Conservation (phyloP, 2,797 vertebrate genomes). For the Onychomys torridus region DNA sequence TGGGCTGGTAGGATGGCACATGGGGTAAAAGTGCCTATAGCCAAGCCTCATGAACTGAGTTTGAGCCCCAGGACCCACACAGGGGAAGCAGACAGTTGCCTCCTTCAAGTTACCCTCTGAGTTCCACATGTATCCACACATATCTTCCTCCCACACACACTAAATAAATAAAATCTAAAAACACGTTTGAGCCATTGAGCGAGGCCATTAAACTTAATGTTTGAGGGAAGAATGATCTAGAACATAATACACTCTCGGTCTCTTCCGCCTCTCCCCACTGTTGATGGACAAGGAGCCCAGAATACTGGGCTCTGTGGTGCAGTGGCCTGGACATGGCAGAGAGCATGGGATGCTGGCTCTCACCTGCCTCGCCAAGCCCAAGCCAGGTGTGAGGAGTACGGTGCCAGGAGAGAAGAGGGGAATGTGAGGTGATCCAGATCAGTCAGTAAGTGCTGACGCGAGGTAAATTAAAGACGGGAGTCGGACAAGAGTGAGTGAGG, state of each 20-base stretch:
- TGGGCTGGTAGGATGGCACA: neutral
- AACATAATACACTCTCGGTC: neutral
- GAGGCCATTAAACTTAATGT: neutral
- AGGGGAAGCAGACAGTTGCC: neutral
- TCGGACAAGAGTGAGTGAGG: neutral
- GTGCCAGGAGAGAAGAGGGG: neutral
- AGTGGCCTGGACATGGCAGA: accelerated
- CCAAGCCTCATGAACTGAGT: neutral
- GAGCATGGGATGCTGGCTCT: neutral
- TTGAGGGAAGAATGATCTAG: neutral
- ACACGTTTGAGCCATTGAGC: neutral
- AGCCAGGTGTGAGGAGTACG: neutral
- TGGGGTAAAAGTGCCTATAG: neutral
- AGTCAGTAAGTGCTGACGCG: neutral
- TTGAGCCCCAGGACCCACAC: neutral
- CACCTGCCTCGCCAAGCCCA: neutral
- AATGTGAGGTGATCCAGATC: neutral
- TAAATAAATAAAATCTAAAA: neutral
- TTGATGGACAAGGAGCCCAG: neutral
- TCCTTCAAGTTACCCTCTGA: neutral
- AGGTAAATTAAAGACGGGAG: neutral
- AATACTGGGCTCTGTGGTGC: neutral
- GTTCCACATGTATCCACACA: too few relatives aligned
- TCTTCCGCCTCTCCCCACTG: neutral
- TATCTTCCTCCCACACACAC: neutral